These are phyloP conservation scores for Dasypus novemcinctus DNA, from an alignment of 2,113 vertebrate species.

Conservation along the genomic window DNA sequence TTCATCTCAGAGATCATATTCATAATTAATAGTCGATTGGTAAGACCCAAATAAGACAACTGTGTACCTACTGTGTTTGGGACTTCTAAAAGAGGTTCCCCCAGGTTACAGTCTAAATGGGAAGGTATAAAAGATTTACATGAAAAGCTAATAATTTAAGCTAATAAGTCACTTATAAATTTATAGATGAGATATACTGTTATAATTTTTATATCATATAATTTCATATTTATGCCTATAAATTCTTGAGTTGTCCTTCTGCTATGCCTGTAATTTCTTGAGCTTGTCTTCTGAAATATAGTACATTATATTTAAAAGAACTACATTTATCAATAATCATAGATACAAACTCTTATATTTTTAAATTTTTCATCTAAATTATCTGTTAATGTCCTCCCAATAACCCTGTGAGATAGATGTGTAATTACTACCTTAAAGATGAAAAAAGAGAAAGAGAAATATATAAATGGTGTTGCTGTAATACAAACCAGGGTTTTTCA, in stretches of 20 bases:
- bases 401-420: neutral
- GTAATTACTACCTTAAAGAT: neutral
- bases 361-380: neutral
- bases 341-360: neutral
- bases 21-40: neutral
- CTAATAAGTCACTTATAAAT: neutral
- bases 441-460: neutral
- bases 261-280: neutral
- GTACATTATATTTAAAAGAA: conserved; percentile 3
- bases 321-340: neutral
- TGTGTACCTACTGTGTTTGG: neutral
- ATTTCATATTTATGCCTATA: conserved; percentile 2
- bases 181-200: neutral
- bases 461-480: neutral
- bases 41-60: neutral
- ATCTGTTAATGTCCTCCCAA: neutral
- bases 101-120: neutral
- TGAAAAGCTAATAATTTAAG: conserved; percentile 21
- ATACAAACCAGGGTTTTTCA: neutral
- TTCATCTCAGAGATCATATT: neutral
- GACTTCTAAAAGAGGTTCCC: neutral
- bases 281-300: neutral
- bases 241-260: neutral
- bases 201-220: neutral
- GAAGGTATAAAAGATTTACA: neutral